Conservation (phyloP, 35 echinoderm and acorn worm species). For the Antedon bifida region DNA sequence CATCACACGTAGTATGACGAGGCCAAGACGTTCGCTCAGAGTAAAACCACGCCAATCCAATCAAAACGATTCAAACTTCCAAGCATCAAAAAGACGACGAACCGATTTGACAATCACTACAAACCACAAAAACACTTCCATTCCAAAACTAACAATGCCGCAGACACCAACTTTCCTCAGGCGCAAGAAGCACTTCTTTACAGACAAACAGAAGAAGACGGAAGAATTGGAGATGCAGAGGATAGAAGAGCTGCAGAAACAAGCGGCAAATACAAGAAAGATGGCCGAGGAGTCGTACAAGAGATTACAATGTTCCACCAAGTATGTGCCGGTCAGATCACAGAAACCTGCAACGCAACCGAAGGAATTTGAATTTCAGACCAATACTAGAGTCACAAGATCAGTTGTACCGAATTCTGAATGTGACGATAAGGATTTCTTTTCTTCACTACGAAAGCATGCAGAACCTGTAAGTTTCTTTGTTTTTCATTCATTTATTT, state of each 20-base stretch:
- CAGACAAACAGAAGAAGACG: slow-evolving; percentile 27
- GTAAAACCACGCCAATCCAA: not conserved
- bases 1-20: not conserved
- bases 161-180: not conserved
- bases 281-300: slow-evolving; percentile 52
- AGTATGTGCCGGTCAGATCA: slow-evolving; percentile 26
- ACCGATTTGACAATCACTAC: not conserved
- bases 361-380: slow-evolving; percentile 63
- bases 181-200: not conserved
- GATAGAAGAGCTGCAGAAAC: slow-evolving; percentile 31
- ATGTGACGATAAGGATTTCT: not conserved
- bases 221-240: slow-evolving; percentile 73
- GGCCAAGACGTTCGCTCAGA: not conserved
- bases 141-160: not conserved
- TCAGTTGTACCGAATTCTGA: not conserved
- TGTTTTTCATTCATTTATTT: too few relatives aligned
- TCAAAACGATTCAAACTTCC: not conserved
- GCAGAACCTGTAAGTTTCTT: not conserved
- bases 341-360: slow-evolving; percentile 27
- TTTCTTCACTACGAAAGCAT: not conserved
- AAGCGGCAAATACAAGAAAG: slow-evolving; percentile 32
- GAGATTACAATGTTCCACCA: slow-evolving; percentile 32
- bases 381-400: slow-evolving; percentile 33
- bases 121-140: not conserved
- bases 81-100: not conserved